Evolutionary conservation across 2,113 vertebrate species (phyloP), one percentile per base, ranked within the genome.

Genomic region (Stictonetta naevosa): DNA sequence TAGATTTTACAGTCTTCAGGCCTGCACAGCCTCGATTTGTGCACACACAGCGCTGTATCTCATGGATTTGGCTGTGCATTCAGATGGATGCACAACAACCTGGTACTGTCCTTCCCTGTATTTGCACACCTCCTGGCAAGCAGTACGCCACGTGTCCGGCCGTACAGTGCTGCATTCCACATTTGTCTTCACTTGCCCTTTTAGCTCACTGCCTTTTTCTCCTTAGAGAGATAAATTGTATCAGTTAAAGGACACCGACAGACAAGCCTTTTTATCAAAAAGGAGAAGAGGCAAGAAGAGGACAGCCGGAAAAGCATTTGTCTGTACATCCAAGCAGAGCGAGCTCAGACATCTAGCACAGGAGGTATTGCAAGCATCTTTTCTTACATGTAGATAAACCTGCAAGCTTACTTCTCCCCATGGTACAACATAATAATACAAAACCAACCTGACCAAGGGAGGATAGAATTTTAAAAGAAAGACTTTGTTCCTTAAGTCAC

Each of bases 11-110:
- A 31, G 7, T 26, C 60, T 36, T 28, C 0, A 5, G 52, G 34
- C 46, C 40, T 28, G 20, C 69, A 8, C 5, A 88, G 34, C 40
- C 71, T 83, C 79, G 19, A 11, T 62, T 62, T 40, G 23, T 8
- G 15, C 0, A 0, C 10, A 69, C 25, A 11, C 0, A 0, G 36
- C 6, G 52, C 46, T 63, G 2, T 12, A 42, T 52, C 44, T 60
- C 28, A 13, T 8, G 18, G 18, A 38, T 38, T 38, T 38, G 38
- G 38, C 38, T 38, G 38, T 38, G 38, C 38, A 11, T n/a, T 77
- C 64, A 59, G 33, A 42, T 28, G 48, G 3, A 42, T 2, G 11
- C 23, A n/a, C 0, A 1, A 31, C 18, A 58, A 29, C 13, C 25
- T 40, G 50, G 38, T 10, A 5, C 17, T 13, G 19, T 10, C 79